A percentile compares a stretch with the other conserved stretches of the same genome.
Conservation (phyloP, 2,888 invertebrate genomes). For the Pycnomerus fuliginosus region DNA sequence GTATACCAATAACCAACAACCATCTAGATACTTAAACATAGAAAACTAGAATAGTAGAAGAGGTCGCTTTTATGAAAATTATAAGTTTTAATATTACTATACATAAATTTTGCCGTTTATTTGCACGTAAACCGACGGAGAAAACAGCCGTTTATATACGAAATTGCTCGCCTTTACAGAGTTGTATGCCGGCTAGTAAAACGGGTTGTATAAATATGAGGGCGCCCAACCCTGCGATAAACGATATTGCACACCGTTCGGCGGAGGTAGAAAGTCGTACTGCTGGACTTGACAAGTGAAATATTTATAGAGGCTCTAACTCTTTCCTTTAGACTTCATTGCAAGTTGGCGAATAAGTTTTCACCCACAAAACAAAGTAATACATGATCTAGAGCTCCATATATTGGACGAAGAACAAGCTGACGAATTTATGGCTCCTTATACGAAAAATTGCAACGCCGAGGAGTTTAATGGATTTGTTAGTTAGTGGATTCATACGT, state of each 20-base stretch:
- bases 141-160: constrained; percentile 34
- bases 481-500: constrained; percentile 18
- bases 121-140: constrained; percentile 32
- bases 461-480: not conserved
- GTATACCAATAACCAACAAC: too few species aligned
- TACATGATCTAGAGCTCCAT: constrained; percentile 44
- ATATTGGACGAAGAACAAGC: constrained; percentile 39
- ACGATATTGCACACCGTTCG: constrained; percentile 19
- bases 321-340: constrained; percentile 45
- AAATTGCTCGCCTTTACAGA: constrained; percentile 19
- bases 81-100: constrained; percentile 6
- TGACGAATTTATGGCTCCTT: constrained; percentile 32
- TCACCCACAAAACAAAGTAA: constrained; percentile 45
- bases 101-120: constrained; percentile 38
- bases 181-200: constrained; percentile 1
- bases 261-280: constrained; percentile 37
- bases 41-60: constrained; percentile 1
- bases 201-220: constrained; percentile 8
- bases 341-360: constrained; percentile 45
- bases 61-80: constrained; percentile 1
- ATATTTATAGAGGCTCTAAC: constrained; percentile 46
- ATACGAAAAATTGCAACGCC: constrained; percentile 27
- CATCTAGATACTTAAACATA: too few species aligned
- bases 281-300: constrained; percentile 46
- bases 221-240: constrained; percentile 1